These are phyloP conservation scores for Tortricodes alternella DNA, from an alignment of 2,888 invertebrate species.

Conservation along the genomic window DNA sequence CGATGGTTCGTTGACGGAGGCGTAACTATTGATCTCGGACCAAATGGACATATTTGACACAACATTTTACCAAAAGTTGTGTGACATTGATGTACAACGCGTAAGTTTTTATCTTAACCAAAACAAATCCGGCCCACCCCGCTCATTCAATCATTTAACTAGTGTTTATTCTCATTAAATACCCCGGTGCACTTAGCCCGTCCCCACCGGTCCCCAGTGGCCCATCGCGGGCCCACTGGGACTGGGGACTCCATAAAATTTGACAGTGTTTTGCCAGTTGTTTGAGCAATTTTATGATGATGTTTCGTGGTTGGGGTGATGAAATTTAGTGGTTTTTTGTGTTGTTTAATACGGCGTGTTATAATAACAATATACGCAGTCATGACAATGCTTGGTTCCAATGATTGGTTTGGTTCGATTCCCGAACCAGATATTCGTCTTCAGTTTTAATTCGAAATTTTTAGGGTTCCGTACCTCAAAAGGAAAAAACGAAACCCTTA, in stretches of 20 bases:
- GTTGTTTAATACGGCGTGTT: slow-evolving; percentile 1
- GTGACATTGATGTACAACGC: slow-evolving; percentile 19
- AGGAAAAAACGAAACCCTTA: too few species aligned
- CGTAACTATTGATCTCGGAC: too few species aligned
- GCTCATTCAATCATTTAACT: slow-evolving; percentile 71
- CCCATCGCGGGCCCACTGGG: slow-evolving; percentile 46
- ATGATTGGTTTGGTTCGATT: too few species aligned
- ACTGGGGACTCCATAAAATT: slow-evolving; percentile 30
- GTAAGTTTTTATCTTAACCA: slow-evolving; percentile 15
- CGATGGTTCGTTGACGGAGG: too few species aligned
- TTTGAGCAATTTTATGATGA: slow-evolving; percentile 49
- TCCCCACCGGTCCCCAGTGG: slow-evolving; percentile 36
- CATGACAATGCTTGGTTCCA: too few species aligned
- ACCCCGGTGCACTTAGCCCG: slow-evolving; percentile 38
- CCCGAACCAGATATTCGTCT: too few species aligned
- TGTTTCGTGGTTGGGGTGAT: slow-evolving; percentile 36
- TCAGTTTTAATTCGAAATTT: too few species aligned
- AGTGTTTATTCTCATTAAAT: slow-evolving; percentile 75
- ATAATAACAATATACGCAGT: not conserved
- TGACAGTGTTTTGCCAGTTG: slow-evolving; percentile 47
- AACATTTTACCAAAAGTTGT: too few species aligned
- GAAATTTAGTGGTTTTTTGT: slow-evolving; percentile 24
- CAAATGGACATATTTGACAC: too few species aligned
- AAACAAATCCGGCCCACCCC: slow-evolving; percentile 29
- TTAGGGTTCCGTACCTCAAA: too few species aligned